A percentile compares a stretch with the other conserved stretches of the same genome.
phyloP scores from a whole-genome alignment of 30 jellyfish, hydroid and myxozoan genomes.

The Aurelia aurita region DNA sequence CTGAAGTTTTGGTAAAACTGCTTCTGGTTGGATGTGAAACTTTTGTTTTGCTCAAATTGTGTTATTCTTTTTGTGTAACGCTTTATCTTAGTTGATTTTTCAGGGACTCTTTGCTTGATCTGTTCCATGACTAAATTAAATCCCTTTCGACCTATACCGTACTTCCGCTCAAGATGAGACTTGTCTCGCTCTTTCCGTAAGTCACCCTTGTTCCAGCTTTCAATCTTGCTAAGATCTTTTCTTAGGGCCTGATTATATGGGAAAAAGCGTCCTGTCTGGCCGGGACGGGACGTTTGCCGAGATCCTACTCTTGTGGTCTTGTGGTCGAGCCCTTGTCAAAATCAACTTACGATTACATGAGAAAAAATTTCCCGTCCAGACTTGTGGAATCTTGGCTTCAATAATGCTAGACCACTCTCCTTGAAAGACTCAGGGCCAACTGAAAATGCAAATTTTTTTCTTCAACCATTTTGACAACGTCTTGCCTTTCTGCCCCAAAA shows the following conservation, averaged over 20 bases:
- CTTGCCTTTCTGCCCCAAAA: too few relatives aligned
- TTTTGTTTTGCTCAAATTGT: conserved; percentile 38
- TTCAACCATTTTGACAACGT: too few relatives aligned
- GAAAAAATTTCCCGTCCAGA: background rate
- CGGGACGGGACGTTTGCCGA: too few relatives aligned
- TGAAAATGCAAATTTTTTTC: too few relatives aligned
- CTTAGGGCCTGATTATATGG: background rate
- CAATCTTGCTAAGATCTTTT: conserved; percentile 12
- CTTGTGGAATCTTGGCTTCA: background rate
- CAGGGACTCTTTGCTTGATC: conserved; percentile 30
- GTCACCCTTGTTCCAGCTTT: conserved; percentile 13
- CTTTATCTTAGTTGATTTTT: conserved; percentile 25
- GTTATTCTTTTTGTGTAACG: background rate
- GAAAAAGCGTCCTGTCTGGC: too few relatives aligned
- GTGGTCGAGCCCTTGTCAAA: background rate
- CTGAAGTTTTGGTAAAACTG: conserved; percentile 12
- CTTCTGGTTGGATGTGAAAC: too few relatives aligned
- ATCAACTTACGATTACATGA: background rate
- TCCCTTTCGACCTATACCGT: too few relatives aligned
- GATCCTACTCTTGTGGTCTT: too few relatives aligned
- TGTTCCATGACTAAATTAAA: conserved; percentile 24
- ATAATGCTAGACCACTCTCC: too few relatives aligned
- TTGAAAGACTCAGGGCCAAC: too few relatives aligned
- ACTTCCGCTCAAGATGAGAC: conserved; percentile 6
- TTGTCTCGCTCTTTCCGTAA: conserved; percentile 8